A percentile compares a stretch with the other conserved stretches of the same genome.
Evolutionary conservation across 2,113 vertebrate genomes (phyloP).

Genomic region (Aplodontia rufa): DNA sequence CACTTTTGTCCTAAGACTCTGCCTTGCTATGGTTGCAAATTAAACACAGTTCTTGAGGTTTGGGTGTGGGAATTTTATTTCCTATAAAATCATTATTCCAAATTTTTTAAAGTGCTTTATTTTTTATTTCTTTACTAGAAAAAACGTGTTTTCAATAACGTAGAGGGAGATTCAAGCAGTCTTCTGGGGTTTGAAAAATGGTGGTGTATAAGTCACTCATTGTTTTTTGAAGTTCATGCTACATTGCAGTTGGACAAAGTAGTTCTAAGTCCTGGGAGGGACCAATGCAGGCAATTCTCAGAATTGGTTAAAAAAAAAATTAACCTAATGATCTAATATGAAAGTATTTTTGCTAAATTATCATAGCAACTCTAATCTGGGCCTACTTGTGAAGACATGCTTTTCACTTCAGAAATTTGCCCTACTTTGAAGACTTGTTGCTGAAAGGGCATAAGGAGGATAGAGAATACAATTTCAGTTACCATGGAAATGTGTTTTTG

Average conservation of each 20-base stretch:
- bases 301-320: slow-evolving; percentile 1
- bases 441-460: background rate
- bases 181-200: background rate
- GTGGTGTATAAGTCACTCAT: background rate
- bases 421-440: slow-evolving; percentile 14
- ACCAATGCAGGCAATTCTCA: background rate
- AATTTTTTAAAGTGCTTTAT: slow-evolving; percentile 2
- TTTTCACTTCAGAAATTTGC: background rate
- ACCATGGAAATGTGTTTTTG: background rate
- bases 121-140: slow-evolving; percentile 28
- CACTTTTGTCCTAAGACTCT: background rate
- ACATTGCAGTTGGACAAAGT: slow-evolving; percentile 2
- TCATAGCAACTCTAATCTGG: background rate
- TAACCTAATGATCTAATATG: slow-evolving; percentile 8
- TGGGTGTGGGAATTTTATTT: background rate
- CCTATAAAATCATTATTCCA: background rate
- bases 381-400: background rate
- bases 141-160: background rate
- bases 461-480: background rate
- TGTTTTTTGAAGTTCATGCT: slow-evolving; percentile 35
- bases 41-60: background rate
- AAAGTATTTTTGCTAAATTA: background rate
- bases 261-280: background rate
- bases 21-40: background rate
- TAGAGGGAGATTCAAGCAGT: background rate